A percentile compares a stretch with the other conserved stretches of the same genome.
Conservation (phyloP, 1,140 invertebrate genomes). For the Protaetia brevitarsis region DNA sequence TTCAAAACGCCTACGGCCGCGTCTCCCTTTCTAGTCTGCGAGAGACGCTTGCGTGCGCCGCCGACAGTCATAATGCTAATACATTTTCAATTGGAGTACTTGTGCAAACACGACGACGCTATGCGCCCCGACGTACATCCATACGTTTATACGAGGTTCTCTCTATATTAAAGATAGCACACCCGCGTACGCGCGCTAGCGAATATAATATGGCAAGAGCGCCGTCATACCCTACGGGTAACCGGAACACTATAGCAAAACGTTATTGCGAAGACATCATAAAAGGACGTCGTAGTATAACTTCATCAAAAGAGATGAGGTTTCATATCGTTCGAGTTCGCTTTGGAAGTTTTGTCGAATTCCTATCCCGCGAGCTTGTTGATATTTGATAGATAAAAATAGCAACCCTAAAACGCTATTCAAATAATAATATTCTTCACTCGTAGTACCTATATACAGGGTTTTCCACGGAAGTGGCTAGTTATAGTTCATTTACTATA, state of each 20-base stretch:
- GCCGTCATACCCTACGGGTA: neutral
- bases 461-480: too few species aligned
- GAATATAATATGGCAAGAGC: neutral
- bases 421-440: too few species aligned
- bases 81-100: neutral
- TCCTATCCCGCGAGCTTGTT: too few species aligned
- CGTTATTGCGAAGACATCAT: constrained; percentile 4
- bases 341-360: too few species aligned
- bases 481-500: too few species aligned
- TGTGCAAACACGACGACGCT: neutral
- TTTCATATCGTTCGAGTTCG: too few species aligned
- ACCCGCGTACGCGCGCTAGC: neutral
- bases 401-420: too few species aligned
- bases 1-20: constrained; percentile 37
- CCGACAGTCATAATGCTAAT: constrained; percentile 13
- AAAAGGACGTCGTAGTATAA: neutral
- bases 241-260: neutral
- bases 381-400: too few species aligned
- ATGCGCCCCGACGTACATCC: too few species aligned
- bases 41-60: neutral
- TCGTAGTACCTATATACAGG: too few species aligned
- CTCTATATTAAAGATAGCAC: too few species aligned
- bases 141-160: too few species aligned
- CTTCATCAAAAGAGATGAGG: neutral
- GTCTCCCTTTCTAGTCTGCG: neutral